Percentiles rank a stretch among this genome's conserved stretches.
Evolutionary conservation across 1,140 invertebrate genomes (phyloP).

Genomic region (Archegozetes longisetosus): DNA sequence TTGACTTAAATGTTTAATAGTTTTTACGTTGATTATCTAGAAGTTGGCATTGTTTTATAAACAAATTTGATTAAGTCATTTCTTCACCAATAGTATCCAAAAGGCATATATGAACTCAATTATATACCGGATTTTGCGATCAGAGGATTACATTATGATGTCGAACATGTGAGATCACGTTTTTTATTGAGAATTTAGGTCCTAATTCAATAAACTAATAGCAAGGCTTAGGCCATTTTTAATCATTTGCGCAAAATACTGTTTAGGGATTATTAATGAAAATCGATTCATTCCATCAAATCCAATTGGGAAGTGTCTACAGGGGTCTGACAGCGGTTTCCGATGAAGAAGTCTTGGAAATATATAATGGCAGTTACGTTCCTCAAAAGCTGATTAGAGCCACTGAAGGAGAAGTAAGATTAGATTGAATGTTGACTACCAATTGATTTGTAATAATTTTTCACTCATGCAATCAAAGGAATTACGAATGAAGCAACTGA

Average conservation of each 20-base stretch:
- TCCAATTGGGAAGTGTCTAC: constrained; percentile 88
- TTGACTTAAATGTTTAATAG: constrained; percentile 7
- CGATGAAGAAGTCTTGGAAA: constrained; percentile 63
- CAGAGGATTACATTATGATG: constrained; percentile 86
- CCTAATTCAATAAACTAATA: too few relatives aligned
- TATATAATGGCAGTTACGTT: constrained; percentile 50
- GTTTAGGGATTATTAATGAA: constrained; percentile 42
- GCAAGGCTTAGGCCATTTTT: too few relatives aligned
- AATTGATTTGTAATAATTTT: background rate
- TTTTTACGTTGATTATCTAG: constrained; percentile 1
- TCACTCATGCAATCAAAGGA: constrained; percentile 40
- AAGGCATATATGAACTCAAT: constrained; percentile 57
- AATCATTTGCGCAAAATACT: too few relatives aligned
- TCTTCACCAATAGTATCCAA: constrained; percentile 54
- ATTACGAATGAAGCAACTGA: constrained; percentile 72
- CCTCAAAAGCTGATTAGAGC: constrained; percentile 6
- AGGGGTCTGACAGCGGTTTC: constrained; percentile 54
- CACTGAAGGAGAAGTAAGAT: background rate
- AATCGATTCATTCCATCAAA: constrained; percentile 88
- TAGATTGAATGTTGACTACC: background rate
- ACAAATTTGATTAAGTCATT: background rate
- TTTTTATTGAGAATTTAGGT: too few relatives aligned
- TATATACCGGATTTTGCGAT: constrained; percentile 82
- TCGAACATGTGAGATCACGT: constrained; percentile 58
- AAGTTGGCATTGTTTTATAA: constrained; percentile 3